Base-by-base conservation (phyloP, 2,888 invertebrate species). In the Apodemia zela region DNA sequence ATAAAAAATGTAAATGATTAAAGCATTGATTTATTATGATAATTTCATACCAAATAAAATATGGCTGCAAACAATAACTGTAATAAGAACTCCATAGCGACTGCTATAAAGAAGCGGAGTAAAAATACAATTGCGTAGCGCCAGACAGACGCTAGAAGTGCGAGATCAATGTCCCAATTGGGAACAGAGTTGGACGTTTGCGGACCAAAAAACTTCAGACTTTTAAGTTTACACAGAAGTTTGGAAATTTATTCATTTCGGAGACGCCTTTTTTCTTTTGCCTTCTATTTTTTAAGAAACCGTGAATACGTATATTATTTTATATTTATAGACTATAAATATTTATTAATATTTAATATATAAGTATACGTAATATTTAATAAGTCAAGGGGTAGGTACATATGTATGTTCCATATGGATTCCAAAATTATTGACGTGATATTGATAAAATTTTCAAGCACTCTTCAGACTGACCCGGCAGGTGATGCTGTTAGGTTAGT, bases 131-230 rank as follows among this genome's bases (percentile, higher is more conserved):
- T 75, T 75, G 76, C 73, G 74, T 71, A 77, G 79, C 76, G 79
- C 78, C 78, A 81, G 80, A 80, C 80, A 76, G 77, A 75, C 80
- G 77, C 75, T 82, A 25, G 75, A 77, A 76, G 72, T 74, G 74
- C 68, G 68, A 69, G 81, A 82, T 83, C 85, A 71, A 86, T 83
- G 82, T 83, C 81, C 81, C 84, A 78, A 76, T 78, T 79, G 82
- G 79, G 81, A 82, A 74, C 74, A 69, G 77, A 75, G 73, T 75
- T 77, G 73, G 74, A 64, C 49, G 38, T 45, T 25, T 47, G 59
- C 47, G 21, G 60, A 65, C 47, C 58, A 62, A 62, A 62, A 62
- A 62, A 62, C 57, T 25, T 42, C 62, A 45, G 33, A 45, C 62
- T 59, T 63, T 33, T 59, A 63, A 63, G 59, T 63, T 63, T 63